Percentiles rank a stretch among this genome's conserved stretches.
These are phyloP conservation scores for Drosophila chauvacae DNA, from an alignment of 1,140 invertebrate genomes.

Conservation along the genomic window DNA sequence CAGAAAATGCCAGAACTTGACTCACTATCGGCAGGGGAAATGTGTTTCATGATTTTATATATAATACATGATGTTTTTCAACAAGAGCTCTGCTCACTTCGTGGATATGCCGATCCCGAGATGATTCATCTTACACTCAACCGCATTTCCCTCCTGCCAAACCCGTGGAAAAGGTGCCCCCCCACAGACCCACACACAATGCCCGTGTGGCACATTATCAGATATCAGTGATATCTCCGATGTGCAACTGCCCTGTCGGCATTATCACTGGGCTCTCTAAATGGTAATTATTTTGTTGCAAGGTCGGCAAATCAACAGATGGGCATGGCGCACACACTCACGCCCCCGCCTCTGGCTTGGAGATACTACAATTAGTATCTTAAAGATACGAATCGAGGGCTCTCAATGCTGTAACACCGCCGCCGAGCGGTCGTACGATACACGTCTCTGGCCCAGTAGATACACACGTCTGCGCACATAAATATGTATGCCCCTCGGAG, in stretches of 20 bases:
- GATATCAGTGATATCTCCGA: neutral
- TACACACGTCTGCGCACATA: conserved; percentile 22
- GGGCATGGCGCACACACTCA: conserved; percentile 17
- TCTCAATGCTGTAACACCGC: conserved; percentile 41
- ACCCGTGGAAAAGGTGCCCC: neutral
- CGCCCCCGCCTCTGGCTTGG: neutral
- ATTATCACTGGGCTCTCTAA: conserved; percentile 18
- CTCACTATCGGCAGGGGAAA: conserved; percentile 1
- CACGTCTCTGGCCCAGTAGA: conserved; percentile 28
- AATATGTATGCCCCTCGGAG: conserved; percentile 16
- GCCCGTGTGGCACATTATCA: conserved; percentile 15
- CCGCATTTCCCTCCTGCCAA: neutral
- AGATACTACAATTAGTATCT: conserved; percentile 27
- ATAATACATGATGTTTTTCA: neutral
- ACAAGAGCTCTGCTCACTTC: neutral
- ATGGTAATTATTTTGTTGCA: conserved; percentile 44
- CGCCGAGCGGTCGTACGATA: conserved; percentile 26
- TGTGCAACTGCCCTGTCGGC: conserved; percentile 4
- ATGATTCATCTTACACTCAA: conserved; percentile 30
- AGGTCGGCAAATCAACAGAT: conserved; percentile 66
- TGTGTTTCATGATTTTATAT: neutral
- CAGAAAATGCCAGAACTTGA: conserved; percentile 4
- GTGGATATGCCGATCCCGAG: neutral
- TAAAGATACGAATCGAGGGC: conserved; percentile 48
- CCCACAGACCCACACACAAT: conserved; percentile 4